phyloP scores from a whole-genome alignment of 2,113 vertebrate species.

The Scophthalmus maximus region DNA sequence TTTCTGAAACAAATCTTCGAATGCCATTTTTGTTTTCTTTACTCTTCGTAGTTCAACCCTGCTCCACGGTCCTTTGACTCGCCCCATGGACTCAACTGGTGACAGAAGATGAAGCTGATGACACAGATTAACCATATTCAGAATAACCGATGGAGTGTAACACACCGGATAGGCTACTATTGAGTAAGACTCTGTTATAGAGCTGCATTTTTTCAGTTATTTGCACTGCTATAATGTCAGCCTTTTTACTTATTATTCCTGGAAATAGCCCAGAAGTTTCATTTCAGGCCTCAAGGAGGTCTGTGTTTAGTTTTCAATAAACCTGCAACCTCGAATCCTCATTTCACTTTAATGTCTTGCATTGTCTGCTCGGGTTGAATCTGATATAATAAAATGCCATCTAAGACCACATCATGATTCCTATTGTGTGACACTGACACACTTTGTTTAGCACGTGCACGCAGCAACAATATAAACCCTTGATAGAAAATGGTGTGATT shows the following conservation, averaged over 20 bases:
- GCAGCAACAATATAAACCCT: slow-evolving; percentile 13
- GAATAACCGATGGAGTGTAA: neutral
- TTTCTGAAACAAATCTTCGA: neutral
- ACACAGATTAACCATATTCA: neutral
- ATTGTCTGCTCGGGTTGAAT: no score
- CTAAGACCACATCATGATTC: neutral
- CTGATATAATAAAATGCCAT: neutral
- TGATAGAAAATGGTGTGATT: slow-evolving; percentile 67
- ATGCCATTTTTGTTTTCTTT: no score
- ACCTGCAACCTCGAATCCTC: neutral
- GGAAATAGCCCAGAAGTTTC: neutral
- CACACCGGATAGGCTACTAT: neutral
- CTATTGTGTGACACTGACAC: no score
- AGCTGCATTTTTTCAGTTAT: neutral
- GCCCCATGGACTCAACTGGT: neutral
- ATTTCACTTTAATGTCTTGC: neutral
- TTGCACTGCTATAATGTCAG: neutral
- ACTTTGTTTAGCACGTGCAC: slow-evolving; percentile 4
- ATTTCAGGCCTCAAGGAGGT: neutral
- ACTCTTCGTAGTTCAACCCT: no score
- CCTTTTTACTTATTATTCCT: neutral
- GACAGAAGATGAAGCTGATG: neutral
- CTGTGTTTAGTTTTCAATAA: neutral
- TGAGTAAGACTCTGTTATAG: neutral
- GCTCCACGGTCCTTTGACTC: neutral